Conservation (phyloP, 2,113 vertebrate species). For the Sylvietta virens region DNA sequence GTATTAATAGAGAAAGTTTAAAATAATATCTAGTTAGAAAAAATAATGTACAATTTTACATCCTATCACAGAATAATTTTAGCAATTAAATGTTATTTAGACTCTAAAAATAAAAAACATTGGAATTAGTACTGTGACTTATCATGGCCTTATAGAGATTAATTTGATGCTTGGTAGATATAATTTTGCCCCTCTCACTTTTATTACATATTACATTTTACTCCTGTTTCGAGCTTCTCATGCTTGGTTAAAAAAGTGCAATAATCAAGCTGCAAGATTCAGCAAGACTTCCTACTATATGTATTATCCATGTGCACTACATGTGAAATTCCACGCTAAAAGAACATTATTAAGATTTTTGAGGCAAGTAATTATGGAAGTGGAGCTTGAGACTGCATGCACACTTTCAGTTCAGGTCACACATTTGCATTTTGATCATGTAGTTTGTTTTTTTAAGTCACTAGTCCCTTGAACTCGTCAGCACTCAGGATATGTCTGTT, state of each 20-base stretch:
- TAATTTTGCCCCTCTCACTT: background rate
- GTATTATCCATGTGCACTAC: background rate
- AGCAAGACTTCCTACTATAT: background rate
- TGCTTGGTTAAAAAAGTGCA: background rate
- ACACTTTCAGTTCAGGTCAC: background rate
- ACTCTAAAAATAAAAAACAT: background rate
- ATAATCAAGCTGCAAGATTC: background rate
- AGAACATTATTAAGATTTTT: background rate
- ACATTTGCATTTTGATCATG: background rate
- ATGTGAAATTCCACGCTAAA: background rate
- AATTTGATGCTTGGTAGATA: background rate
- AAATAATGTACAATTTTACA: background rate
- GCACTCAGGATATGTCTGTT: background rate
- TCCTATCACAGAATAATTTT: background rate
- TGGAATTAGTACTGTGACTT: background rate
- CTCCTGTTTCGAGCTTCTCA: background rate
- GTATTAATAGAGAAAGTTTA: background rate
- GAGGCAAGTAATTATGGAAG: background rate
- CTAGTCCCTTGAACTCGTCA: background rate
- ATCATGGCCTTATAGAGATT: background rate
- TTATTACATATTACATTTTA: background rate
- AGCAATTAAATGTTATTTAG: background rate
- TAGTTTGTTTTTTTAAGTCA: background rate
- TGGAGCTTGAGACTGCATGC: background rate
- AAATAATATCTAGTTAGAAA: background rate